Conservation (phyloP, 2,888 invertebrate species). For the Mimumesa dahlbomi region DNA sequence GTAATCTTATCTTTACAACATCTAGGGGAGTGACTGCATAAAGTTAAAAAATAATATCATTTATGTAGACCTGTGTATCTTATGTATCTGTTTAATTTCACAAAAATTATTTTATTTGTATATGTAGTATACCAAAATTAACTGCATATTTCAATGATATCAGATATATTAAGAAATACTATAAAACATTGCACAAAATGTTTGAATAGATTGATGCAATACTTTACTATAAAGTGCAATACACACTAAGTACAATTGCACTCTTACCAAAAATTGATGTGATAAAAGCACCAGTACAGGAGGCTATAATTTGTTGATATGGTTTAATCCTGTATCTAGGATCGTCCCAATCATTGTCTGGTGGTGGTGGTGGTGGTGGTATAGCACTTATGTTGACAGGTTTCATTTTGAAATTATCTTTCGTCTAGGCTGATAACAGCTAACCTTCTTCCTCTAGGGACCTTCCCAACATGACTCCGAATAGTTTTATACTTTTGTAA, state of each 20-base stretch:
- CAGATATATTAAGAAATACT: no score
- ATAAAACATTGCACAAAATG: no score
- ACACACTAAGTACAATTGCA: no score
- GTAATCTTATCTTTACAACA: constrained; percentile 99
- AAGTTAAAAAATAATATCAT: constrained; percentile 31
- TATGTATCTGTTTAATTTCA: no score
- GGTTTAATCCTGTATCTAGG: constrained; percentile 89
- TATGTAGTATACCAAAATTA: no score
- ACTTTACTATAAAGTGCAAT: no score
- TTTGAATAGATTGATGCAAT: no score
- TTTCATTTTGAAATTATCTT: constrained; percentile 37
- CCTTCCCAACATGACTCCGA: constrained; percentile 7
- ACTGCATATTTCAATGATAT: no score
- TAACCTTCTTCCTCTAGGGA: background rate
- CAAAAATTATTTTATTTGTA: no score
- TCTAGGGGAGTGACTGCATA: constrained; percentile 97
- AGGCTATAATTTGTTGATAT: constrained; percentile 91
- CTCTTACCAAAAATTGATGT: constrained; percentile 91
- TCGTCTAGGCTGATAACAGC: constrained; percentile 1
- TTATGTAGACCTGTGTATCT: no score
- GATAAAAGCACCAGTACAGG: constrained; percentile 93
- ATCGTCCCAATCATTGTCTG: constrained; percentile 83
- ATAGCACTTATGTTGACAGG: constrained; percentile 33
- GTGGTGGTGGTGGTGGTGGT: no score
- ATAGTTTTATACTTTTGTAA: constrained; percentile 3